phyloP scores from a whole-genome alignment of 2,797 vertebrate genomes.

The Smutsia gigantea region DNA sequence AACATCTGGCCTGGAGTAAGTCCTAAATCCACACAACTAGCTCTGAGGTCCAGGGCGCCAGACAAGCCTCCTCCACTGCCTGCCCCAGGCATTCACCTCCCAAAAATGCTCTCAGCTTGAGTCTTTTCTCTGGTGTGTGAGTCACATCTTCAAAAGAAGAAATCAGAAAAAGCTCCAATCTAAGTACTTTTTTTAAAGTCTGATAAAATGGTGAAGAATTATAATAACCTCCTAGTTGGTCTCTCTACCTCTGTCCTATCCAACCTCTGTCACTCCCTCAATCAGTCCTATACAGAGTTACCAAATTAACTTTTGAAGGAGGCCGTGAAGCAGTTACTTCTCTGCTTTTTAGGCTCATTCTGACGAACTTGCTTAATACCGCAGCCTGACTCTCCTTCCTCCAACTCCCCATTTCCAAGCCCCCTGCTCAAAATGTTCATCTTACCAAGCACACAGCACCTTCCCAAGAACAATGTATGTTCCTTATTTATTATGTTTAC shows the following conservation, averaged over 20 bases:
- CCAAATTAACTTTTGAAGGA: not conserved
- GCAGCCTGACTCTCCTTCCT: not conserved
- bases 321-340: not conserved
- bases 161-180: not conserved
- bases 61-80: not conserved
- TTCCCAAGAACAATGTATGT: not conserved
- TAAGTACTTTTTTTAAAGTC: not conserved
- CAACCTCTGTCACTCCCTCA: not conserved
- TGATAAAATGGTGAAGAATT: not conserved
- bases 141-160: slow-evolving; percentile 31
- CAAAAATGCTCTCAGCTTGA: not conserved
- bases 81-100: not conserved
- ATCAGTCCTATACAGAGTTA: not conserved
- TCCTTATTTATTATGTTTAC: not conserved
- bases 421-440: not conserved
- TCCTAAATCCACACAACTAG: not conserved
- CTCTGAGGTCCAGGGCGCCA: not conserved
- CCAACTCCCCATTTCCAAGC: not conserved
- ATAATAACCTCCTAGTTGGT: not conserved
- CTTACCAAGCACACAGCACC: not conserved
- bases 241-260: not conserved
- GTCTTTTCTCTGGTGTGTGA: not conserved
- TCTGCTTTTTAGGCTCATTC: not conserved
- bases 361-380: not conserved
- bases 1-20: not conserved